Conservation (phyloP, 1,140 invertebrate genomes). For the Zeugodacus cucurbitae region DNA sequence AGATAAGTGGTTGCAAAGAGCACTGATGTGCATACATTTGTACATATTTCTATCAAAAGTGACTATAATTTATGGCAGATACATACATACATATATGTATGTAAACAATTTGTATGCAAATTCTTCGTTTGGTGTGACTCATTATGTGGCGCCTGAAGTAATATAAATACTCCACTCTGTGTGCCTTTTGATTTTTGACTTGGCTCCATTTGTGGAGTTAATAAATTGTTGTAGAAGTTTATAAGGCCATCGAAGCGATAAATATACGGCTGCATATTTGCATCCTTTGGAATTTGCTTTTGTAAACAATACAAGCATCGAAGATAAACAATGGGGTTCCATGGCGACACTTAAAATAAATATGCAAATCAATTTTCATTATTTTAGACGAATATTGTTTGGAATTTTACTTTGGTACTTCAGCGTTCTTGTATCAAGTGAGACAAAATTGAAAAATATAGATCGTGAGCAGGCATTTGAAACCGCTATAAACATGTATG, state of each 20-base stretch:
- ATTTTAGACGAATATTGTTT: too few species aligned
- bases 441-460: too few species aligned
- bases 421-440: too few species aligned
- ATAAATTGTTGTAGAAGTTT: not conserved
- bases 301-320: not conserved
- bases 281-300: not conserved
- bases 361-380: not conserved
- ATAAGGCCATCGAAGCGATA: not conserved
- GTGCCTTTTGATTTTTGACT: not conserved
- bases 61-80: not conserved
- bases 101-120: not conserved
- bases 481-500: too few species aligned
- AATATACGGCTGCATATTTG: not conserved
- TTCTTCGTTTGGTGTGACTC: not conserved
- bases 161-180: too few species aligned
- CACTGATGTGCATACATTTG: not conserved
- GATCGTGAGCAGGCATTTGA: too few species aligned
- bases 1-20: not conserved
- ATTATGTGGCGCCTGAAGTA: not conserved
- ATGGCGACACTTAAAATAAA: not conserved
- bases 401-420: too few species aligned
- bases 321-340: not conserved
- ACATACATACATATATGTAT: not conserved
- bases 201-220: not conserved
- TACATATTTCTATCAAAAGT: not conserved